phyloP scores from a whole-genome alignment of 1,140 invertebrate species.

The Aricia agestis region DNA sequence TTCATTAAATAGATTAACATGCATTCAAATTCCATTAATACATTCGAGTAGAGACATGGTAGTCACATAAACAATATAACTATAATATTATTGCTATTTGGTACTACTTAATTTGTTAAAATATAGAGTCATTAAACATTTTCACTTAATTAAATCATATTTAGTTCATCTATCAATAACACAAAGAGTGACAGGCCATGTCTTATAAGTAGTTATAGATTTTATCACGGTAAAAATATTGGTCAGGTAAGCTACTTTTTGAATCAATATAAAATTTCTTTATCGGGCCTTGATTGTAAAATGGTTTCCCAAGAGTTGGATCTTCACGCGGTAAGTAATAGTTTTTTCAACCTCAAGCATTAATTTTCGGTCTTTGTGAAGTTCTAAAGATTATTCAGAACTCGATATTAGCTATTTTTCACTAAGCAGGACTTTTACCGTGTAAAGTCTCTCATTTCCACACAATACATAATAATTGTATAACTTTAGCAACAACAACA shows the following conservation, averaged over 20 bases:
- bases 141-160: neutral
- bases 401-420: neutral
- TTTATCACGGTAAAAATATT: conserved; percentile 38
- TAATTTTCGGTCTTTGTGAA: too few relatives aligned
- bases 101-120: conserved; percentile 10
- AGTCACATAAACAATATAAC: conserved; percentile 36
- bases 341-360: too few relatives aligned
- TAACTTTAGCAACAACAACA: conserved; percentile 70
- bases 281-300: neutral
- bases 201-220: conserved; percentile 38
- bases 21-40: conserved; percentile 73
- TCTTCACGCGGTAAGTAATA: too few relatives aligned
- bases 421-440: conserved; percentile 29
- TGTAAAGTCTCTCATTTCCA: conserved; percentile 36
- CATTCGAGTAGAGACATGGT: conserved; percentile 53
- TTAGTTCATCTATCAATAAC: neutral
- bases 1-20: conserved; percentile 71
- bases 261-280: neutral
- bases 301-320: too few relatives aligned
- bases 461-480: conserved; percentile 52
- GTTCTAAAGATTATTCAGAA: neutral
- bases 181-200: conserved; percentile 39
- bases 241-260: neutral
- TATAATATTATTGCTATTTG: conserved; percentile 29
- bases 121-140: conserved; percentile 11